phyloP scores from a whole-genome alignment of 2,797 vertebrate genomes.

The Tarsius wallacei region DNA sequence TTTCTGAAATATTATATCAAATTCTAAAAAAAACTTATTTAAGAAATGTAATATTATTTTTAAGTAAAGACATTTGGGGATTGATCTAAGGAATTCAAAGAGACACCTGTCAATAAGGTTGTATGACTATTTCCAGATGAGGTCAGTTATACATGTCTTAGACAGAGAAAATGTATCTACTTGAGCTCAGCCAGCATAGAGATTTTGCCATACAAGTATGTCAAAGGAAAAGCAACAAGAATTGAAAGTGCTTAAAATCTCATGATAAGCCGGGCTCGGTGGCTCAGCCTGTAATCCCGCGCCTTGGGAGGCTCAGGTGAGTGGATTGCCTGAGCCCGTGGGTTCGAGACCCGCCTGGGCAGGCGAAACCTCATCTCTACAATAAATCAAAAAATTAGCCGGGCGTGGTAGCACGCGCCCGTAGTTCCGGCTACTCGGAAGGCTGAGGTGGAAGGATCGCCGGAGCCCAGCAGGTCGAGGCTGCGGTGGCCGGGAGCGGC shows the following conservation, averaged over 20 bases:
- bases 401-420: no score
- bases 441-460: no score
- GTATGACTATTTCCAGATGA: neutral
- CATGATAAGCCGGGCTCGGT: neutral
- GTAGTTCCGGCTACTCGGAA: no score
- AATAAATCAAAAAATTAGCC: no score
- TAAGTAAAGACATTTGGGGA: neutral
- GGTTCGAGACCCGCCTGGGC: no score
- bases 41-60: neutral
- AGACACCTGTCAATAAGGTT: neutral
- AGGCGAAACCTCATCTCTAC: no score
- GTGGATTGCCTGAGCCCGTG: no score
- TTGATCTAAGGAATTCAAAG: constrained; percentile 19
- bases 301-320: no score
- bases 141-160: neutral
- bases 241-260: neutral
- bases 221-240: neutral
- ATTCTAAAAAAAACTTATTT: neutral
- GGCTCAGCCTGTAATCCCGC: no score
- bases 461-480: no score
- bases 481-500: no score
- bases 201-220: neutral
- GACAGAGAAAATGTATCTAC: neutral
- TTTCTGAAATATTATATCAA: constrained; percentile 34
- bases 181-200: neutral